Evolutionary conservation across 2,888 invertebrate genomes (phyloP).

Genomic region (Callyntrura sp.): DNA sequence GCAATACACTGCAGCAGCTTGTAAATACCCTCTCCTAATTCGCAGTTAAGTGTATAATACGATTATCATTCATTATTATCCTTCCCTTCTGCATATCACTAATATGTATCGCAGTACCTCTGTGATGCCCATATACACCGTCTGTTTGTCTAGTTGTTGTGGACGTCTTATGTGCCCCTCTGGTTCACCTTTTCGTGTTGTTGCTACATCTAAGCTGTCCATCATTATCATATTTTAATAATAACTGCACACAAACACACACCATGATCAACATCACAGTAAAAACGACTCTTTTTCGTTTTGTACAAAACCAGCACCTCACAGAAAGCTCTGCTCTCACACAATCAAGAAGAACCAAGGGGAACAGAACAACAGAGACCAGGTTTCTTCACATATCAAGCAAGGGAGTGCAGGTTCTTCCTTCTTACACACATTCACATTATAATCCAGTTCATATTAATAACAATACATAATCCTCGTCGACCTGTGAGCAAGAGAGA

Average conservation of each 20-base stretch:
- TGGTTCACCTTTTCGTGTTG: conserved; percentile 30
- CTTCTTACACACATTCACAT: no score
- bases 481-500: no score
- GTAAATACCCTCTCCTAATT: background rate
- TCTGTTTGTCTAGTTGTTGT: conserved; percentile 30
- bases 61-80: background rate
- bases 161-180: background rate
- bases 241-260: conserved; percentile 34
- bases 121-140: background rate
- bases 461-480: conserved; percentile 43
- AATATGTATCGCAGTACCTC: background rate
- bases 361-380: background rate
- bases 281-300: conserved; percentile 29
- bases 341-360: background rate
- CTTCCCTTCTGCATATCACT: background rate
- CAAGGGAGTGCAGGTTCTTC: background rate
- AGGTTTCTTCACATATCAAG: no score
- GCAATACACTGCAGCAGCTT: background rate
- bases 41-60: background rate
- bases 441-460: conserved; percentile 50
- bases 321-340: background rate
- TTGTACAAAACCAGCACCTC: no score
- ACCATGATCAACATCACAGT: background rate
- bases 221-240: conserved; percentile 55
- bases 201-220: conserved; percentile 33